Base-by-base conservation (phyloP, 2,113 vertebrate genomes). In the Telmatochromis bifrenatus region DNA sequence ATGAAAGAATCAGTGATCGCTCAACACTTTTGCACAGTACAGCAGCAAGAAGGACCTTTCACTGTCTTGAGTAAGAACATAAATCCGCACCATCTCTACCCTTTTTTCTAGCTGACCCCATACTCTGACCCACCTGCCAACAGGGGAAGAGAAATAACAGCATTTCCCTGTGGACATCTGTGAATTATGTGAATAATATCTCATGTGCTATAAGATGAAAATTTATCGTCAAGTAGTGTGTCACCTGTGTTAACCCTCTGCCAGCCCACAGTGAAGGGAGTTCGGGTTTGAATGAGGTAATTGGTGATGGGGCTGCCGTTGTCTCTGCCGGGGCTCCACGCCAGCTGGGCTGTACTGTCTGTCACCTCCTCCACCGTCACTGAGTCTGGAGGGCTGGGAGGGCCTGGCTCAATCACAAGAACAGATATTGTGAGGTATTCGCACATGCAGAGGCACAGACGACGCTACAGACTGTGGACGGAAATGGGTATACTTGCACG, bases 241-340 rank as follows among this genome's bases (percentile, higher is more conserved):
- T 96, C 70, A 99, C 98, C 98, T 96, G 98, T 98, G 92, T 97
- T 97, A 80, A 97, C 96, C 51, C 95, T 91, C 94, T 98, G 98
- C 98, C 98, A 98, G 60, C 98, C 98, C 91, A 98, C 97, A 1
- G 98, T 98, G 94, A 98, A 99, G 15, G 97, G 97, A 1, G 98
- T 98, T 90, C 97, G 95, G 7, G 97, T 97, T 90, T 99, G 98
- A 84, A 98, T 84, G 83, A 96, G 95, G 85, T 99, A 98, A 70
- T 95, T 90, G 53, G 95, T 95, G 73, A 99, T 96, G 3, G 98
- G 98, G 94, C 98, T 98, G 91, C 97, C 97, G 91, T 98, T 98
- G 87, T 99, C 98, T 8, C 94, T 95, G 47, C 98, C 98, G 79
- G 97, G 97, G 73, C 93, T 96, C 98, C 98, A 99, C 80, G 97